Evolutionary conservation across 2,797 vertebrate species (phyloP).

Genomic region (Amphiprion clarkii): DNA sequence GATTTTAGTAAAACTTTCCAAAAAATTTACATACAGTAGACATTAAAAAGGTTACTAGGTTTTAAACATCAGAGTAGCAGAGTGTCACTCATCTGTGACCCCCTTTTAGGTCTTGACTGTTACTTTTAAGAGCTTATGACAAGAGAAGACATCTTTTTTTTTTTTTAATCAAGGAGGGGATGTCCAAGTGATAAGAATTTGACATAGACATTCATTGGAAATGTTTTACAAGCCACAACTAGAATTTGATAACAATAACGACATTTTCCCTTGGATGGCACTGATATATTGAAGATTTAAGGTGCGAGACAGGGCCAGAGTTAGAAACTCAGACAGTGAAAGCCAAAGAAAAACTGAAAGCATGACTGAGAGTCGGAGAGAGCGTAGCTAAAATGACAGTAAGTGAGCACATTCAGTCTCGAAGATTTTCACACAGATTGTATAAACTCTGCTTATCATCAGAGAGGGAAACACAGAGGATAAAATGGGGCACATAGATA

Average conservation of each 20-base stretch:
- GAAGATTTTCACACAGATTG: constrained; percentile 68
- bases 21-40: background rate
- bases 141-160: background rate
- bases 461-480: constrained; percentile 55
- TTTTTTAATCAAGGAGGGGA: background rate
- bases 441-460: constrained; percentile 67
- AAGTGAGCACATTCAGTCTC: constrained; percentile 58
- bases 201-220: constrained; percentile 38
- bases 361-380: constrained; percentile 54
- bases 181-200: constrained; percentile 26
- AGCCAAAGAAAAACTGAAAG: constrained; percentile 53
- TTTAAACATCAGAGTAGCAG: background rate
- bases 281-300: constrained; percentile 64
- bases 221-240: constrained; percentile 44
- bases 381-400: constrained; percentile 59
- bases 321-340: constrained; percentile 53
- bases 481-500: constrained; percentile 57
- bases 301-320: constrained; percentile 58
- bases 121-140: constrained; percentile 6
- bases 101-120: background rate
- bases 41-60: no score
- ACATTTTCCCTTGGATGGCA: constrained; percentile 50
- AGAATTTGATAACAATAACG: constrained; percentile 54
- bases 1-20: background rate
- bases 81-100: constrained; percentile 14